These are phyloP conservation scores for Odontomyia ornata DNA, from an alignment of 2,888 invertebrate species.

Conservation along the genomic window DNA sequence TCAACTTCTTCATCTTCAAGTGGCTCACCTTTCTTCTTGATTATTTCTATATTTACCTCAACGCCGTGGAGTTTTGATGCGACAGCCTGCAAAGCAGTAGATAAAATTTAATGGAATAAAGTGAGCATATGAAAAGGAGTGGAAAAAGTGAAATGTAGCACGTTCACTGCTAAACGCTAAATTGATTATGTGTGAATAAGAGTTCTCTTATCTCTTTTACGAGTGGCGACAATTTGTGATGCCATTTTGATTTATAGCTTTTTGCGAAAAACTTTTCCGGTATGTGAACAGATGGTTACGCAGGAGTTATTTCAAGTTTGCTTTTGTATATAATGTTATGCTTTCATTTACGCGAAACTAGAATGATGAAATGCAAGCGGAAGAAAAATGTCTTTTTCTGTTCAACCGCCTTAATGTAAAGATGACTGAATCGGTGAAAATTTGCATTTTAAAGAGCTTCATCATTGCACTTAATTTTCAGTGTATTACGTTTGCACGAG, in stretches of 20 bases:
- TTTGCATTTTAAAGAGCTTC: no score
- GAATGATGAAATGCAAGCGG: no score
- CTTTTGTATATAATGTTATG: no score
- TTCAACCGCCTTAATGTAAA: no score
- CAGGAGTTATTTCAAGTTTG: no score
- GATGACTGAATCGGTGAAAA: no score
- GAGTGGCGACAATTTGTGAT: constrained; percentile 7
- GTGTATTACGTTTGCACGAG: no score
- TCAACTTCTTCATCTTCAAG: constrained; percentile 58
- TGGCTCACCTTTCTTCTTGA: constrained; percentile 83
- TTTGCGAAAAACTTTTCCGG: neutral
- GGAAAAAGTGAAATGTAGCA: neutral
- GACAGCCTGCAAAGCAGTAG: constrained; percentile 74
- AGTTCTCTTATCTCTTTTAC: neutral
- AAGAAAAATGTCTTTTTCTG: no score
- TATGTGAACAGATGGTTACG: neutral
- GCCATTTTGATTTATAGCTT: constrained; percentile 7
- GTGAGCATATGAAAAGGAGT: neutral
- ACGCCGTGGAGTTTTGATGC: constrained; percentile 92
- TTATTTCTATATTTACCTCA: constrained; percentile 90
- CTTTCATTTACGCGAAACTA: no score
- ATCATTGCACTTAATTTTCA: no score
- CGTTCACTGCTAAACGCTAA: neutral
- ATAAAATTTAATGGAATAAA: constrained; percentile 27
- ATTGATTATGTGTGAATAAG: constrained; percentile 22